These are phyloP conservation scores for Eristalis pertinax DNA, from an alignment of 2,888 invertebrate species.

Conservation along the genomic window DNA sequence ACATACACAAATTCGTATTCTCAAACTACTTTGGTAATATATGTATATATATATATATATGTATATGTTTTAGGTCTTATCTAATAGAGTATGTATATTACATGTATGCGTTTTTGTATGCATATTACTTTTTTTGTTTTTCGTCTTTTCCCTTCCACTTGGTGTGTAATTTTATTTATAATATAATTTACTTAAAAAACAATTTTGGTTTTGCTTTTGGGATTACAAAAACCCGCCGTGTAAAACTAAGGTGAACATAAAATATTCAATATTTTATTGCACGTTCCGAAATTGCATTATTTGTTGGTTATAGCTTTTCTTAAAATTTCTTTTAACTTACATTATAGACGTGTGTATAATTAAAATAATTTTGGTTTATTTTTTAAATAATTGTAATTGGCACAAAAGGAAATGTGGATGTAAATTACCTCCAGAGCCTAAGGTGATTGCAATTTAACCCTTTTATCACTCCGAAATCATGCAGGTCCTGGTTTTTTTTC, in stretches of 20 bases:
- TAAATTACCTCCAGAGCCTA: conserved; percentile 43
- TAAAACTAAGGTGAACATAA: conserved; percentile 26
- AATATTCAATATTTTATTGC: conserved; percentile 65
- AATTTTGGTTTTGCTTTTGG: too few relatives aligned
- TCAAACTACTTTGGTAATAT: conserved; percentile 35
- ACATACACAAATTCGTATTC: conserved; percentile 43
- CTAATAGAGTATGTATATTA: conserved; percentile 46
- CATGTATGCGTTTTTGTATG: conserved; percentile 33
- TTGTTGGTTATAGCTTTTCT: conserved; percentile 2
- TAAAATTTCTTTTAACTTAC: conserved; percentile 5
- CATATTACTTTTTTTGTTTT: neutral
- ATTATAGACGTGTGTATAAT: neutral
- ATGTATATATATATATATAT: neutral
- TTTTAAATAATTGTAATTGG: conserved; percentile 40
- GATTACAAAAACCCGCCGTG: neutral
- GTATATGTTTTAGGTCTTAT: conserved; percentile 33
- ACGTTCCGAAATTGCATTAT: conserved; percentile 48
- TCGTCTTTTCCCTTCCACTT: neutral
- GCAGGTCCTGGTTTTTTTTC: neutral
- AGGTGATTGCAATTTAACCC: neutral
- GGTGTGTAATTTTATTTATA: neutral
- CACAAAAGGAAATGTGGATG: conserved; percentile 58
- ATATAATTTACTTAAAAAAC: neutral
- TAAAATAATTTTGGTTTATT: conserved; percentile 28
- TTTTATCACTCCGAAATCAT: neutral